Evolutionary conservation across 2,113 vertebrate species (phyloP).

Genomic region (Alosa alosa): DNA sequence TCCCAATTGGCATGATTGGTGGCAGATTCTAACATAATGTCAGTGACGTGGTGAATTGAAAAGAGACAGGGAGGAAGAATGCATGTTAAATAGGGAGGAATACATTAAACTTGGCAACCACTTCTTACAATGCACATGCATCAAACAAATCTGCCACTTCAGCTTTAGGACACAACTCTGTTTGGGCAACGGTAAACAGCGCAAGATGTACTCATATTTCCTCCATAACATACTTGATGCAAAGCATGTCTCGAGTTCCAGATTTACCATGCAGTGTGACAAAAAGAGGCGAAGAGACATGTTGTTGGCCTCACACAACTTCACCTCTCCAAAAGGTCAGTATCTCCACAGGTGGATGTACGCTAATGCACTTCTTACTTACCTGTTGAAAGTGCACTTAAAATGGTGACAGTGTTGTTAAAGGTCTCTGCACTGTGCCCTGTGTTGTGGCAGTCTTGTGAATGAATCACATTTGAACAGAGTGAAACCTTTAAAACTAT

Average conservation of each 20-base stretch:
- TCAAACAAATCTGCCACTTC: neutral
- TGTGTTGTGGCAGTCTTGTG: neutral
- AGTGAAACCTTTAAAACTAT: neutral
- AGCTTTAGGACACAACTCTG: neutral
- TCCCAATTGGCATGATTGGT: neutral
- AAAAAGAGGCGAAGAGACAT: neutral
- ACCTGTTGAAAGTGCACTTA: neutral
- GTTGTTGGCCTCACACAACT: no score
- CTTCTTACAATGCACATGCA: neutral
- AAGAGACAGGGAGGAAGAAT: neutral
- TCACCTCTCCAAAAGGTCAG: neutral
- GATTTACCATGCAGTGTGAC: neutral
- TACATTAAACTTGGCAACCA: neutral
- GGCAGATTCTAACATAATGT: neutral
- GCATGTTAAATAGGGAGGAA: neutral
- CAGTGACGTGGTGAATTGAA: neutral
- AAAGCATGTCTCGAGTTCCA: neutral
- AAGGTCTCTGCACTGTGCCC: neutral
- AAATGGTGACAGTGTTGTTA: neutral
- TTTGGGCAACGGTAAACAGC: neutral
- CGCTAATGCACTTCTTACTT: neutral
- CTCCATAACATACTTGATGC: neutral
- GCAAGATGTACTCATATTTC: neutral
- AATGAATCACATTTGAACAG: neutral
- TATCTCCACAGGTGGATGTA: neutral